These are phyloP conservation scores for Sitta europaea DNA, from an alignment of 2,113 vertebrate genomes.

Conservation along the genomic window DNA sequence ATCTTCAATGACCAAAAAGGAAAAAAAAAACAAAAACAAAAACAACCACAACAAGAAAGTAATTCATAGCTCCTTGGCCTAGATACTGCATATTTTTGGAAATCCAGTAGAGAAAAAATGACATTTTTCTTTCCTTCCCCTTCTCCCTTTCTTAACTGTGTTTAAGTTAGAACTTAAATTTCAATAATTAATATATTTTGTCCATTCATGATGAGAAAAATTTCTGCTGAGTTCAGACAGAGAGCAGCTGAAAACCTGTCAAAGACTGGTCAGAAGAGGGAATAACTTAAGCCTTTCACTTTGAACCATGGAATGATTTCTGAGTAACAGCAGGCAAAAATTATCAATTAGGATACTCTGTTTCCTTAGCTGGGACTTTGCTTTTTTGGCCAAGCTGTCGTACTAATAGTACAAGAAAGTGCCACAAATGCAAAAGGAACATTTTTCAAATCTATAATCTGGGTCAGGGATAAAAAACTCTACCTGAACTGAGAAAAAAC, in stretches of 20 bases:
- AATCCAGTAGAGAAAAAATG: not conserved
- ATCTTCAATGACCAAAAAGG: not conserved
- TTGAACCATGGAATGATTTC: not conserved
- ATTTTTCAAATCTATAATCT: not conserved
- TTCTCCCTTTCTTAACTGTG: not conserved
- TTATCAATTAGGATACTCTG: not conserved
- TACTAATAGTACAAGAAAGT: not conserved
- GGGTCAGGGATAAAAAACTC: not conserved
- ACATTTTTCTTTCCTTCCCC: not conserved
- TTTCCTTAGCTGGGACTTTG: not conserved
- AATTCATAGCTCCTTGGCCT: not conserved
- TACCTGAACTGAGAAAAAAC: not conserved
- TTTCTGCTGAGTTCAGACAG: not conserved
- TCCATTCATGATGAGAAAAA: not conserved
- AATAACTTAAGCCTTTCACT: not conserved
- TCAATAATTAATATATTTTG: not conserved
- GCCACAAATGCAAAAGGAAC: not conserved
- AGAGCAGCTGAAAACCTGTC: not conserved
- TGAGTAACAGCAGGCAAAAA: not conserved
- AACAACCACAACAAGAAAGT: not conserved
- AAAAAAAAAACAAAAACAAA: too few relatives aligned
- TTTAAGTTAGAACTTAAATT: not conserved
- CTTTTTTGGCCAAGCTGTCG: not conserved
- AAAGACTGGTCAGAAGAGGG: not conserved
- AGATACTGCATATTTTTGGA: not conserved